Evolutionary conservation across 2,113 vertebrate species (phyloP).

Genomic region (Tringa solitaria): DNA sequence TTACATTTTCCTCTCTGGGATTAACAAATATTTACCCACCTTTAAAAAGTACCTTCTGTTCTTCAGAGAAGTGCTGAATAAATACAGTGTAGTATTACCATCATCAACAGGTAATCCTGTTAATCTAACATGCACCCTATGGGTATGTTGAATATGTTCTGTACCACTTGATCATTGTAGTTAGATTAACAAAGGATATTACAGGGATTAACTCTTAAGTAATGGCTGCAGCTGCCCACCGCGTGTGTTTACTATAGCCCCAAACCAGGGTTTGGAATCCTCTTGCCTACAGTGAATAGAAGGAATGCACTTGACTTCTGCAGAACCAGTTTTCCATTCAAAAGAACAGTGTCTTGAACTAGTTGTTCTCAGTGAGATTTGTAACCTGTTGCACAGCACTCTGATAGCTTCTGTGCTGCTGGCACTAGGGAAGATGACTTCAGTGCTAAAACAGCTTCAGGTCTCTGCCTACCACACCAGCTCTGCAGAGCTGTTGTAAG

Average conservation of each 20-base stretch:
- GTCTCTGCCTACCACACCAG: not conserved
- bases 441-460: not conserved
- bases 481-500: not conserved
- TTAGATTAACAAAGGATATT: conserved; percentile 29
- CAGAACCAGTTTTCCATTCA: not conserved
- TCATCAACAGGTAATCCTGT: not conserved
- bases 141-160: not conserved
- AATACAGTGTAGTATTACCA: not conserved
- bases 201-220: conserved; percentile 9
- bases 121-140: not conserved
- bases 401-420: not conserved
- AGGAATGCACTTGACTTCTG: not conserved
- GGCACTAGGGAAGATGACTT: not conserved
- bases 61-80: not conserved
- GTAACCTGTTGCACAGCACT: not conserved
- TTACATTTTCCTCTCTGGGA: not conserved
- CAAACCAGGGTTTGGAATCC: not conserved
- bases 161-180: not conserved
- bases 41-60: conserved; percentile 22
- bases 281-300: not conserved
- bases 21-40: conserved; percentile 22
- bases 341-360: not conserved
- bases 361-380: not conserved
- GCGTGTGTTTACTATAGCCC: not conserved
- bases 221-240: conserved; percentile 13